Conservation (phyloP, 2,888 invertebrate genomes). For the Axea sp. region DNA sequence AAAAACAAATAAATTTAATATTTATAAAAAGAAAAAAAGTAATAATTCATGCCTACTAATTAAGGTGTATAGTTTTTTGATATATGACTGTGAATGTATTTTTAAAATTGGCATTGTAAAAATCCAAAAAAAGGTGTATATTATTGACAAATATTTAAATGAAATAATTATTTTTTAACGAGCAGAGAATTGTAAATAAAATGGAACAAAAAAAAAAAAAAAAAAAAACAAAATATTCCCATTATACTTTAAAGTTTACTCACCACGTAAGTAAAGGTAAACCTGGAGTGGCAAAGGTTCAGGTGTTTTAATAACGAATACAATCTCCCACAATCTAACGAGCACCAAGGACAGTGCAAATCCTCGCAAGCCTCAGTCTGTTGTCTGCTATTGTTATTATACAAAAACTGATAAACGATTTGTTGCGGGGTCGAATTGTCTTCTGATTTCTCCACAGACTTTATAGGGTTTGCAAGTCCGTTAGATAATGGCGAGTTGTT, state of each 20-base stretch:
- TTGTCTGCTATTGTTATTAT: constrained; percentile 96
- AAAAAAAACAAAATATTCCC: no score
- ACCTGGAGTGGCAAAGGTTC: constrained; percentile 95
- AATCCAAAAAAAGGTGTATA: no score
- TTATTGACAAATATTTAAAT: no score
- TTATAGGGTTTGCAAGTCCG: constrained; percentile 74
- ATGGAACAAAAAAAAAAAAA: no score
- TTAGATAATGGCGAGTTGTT: constrained; percentile 76
- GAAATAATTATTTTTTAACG: no score
- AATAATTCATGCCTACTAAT: no score
- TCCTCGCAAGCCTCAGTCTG: constrained; percentile 97
- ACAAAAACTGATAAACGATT: constrained; percentile 97
- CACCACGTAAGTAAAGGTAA: constrained; percentile 94
- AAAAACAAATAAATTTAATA: no score
- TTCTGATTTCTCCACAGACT: constrained; percentile 72
- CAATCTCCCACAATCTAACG: constrained; percentile 91
- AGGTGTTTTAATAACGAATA: constrained; percentile 96
- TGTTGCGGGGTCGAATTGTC: constrained; percentile 81
- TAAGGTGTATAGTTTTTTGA: no score
- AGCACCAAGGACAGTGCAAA: constrained; percentile 97
- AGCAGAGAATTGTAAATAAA: no score
- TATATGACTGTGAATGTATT: no score
- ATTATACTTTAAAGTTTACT: constrained; percentile 77
- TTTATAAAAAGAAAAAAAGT: no score
- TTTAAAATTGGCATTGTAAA: no score